These are phyloP conservation scores for Danio rerio DNA, from an alignment of 2,113 vertebrate species.

Conservation along the genomic window GRCz12tu NC_133198.1:11228501-11229000, in stretches of 20 bases:
- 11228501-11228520: too few species aligned
- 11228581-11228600: too few species aligned
- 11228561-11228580: too few species aligned
- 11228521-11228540: too few species aligned
- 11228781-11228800: not conserved
- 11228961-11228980: conserved; percentile 86
- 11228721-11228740: not conserved
- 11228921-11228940: conserved; percentile 94
- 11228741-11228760: not conserved
- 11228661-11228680: too few species aligned
- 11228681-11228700: too few species aligned
- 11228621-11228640: too few species aligned
- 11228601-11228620: too few species aligned
- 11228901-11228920: conserved; percentile 90
- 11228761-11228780: not conserved
- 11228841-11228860: not conserved
- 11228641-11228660: too few species aligned
- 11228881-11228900: conserved; percentile 85
- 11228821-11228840: not conserved
- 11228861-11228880: not conserved
- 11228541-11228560: too few species aligned
- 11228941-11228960: conserved; percentile 89
- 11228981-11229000: conserved; percentile 71
- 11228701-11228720: not conserved
- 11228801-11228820: not conserved